Evolutionary conservation across 2,797 vertebrate genomes (phyloP), one percentile per base, ranked within the genome.

Genomic region (Channallabes apus): DNA sequence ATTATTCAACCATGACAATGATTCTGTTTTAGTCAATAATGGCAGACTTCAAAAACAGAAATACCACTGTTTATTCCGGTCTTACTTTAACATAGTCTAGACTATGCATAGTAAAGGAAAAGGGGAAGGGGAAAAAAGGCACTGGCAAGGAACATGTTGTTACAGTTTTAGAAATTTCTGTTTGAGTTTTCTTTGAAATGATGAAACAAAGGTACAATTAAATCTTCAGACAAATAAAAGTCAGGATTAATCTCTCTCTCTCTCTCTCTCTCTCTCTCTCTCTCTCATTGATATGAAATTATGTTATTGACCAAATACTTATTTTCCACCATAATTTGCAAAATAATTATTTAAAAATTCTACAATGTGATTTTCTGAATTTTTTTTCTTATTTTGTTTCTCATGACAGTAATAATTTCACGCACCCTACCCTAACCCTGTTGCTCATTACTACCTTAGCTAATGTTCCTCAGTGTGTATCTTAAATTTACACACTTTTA

Each of bases 81-180:
- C 54, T 81, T 82, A 82, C 51, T 32, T 82, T 61, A 61, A 59
- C 56, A 27, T 61, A 62, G 67, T 80, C 78, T 65, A 80, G 78
- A 80, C 78, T 20, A 65, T 65, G 61, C 27, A 65, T 80, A 29
- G 46, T 64, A 51, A 64, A 80, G 61, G 9, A n/a, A 20, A 79
- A 38, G 7, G n/a, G 27, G 20, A n/a, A 27, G 18, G 17, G 32
- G 46, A 11, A 14, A 24, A 1, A 77, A 51, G 35, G 18, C 3
- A 46, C 38, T 80, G 38, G 38, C 61, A 80, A 51, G 38, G 78
- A 61, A 65, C 78, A 80, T 51, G 38, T 46, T 80, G 77, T n/a
- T 65, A 38, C 38, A 80, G 24, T 65, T 80, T 80, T 61, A 80
- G 15, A 29, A 64, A 41, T 0, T 8, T 3, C 12, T 64, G 64